A percentile compares a stretch with the other conserved stretches of the same genome.
Evolutionary conservation across 2,888 invertebrate species (phyloP).

Genomic region (Cephus pulcher): DNA sequence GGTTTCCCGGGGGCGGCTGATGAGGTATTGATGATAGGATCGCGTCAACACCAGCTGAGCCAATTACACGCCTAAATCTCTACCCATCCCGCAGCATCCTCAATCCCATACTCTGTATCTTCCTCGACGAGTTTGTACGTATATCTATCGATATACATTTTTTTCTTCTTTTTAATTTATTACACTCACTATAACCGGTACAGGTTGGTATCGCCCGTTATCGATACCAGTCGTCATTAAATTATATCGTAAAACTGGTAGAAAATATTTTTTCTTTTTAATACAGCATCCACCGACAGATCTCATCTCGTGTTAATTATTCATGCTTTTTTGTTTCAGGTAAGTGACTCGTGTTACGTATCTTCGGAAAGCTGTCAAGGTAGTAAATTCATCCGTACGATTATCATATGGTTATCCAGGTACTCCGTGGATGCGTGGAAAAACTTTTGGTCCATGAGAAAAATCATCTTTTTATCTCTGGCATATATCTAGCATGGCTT

Average conservation of each 20-base stretch:
- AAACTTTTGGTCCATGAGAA: too few species aligned
- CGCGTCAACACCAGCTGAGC: conserved; percentile 74
- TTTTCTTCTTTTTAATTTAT: not conserved
- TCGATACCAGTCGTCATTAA: not conserved
- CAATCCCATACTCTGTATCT: conserved; percentile 21
- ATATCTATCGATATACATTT: not conserved
- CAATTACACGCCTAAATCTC: conserved; percentile 71
- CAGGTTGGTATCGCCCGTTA: not conserved
- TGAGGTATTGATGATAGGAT: conserved; percentile 75
- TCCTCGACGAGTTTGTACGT: not conserved
- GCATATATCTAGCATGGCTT: not conserved
- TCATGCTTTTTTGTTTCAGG: not conserved
- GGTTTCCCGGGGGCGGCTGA: conserved; percentile 67
- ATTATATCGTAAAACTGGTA: not conserved
- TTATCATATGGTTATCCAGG: not conserved
- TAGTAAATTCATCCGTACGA: not conserved
- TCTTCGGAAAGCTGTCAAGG: not conserved
- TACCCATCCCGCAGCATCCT: conserved; percentile 40
- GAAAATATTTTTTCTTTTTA: not conserved
- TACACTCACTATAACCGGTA: not conserved
- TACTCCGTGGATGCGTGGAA: not conserved
- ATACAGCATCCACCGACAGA: not conserved
- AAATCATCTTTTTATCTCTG: too few species aligned
- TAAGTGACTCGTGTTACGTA: not conserved
- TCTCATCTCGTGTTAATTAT: not conserved